These are phyloP conservation scores for Lophochroa leadbeateri DNA, from an alignment of 2,113 vertebrate genomes.

Conservation along the genomic window DNA sequence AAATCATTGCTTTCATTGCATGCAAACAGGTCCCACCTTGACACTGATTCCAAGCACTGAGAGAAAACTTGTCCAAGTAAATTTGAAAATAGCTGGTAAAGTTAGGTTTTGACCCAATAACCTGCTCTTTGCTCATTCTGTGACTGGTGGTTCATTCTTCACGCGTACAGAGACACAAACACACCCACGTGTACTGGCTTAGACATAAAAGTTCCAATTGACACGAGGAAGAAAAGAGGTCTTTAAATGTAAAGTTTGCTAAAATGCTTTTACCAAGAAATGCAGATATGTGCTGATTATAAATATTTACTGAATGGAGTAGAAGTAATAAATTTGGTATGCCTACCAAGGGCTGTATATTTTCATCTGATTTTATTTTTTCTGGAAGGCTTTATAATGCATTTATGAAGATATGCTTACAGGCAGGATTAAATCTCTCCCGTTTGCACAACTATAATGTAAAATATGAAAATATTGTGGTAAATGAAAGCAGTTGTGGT, in stretches of 20 bases:
- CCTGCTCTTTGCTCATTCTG: not conserved
- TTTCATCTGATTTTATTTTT: conserved; percentile 48
- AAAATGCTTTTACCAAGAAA: not conserved
- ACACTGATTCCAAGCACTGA: not conserved
- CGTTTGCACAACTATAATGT: not conserved
- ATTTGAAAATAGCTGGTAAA: not conserved
- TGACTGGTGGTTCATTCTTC: not conserved
- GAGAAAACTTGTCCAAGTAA: not conserved
- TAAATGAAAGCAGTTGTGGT: not conserved
- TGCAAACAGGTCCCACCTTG: not conserved
- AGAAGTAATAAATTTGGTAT: conserved; percentile 45
- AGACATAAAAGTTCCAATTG: not conserved
- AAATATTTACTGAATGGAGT: conserved; percentile 18
- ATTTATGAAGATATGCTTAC: conserved; percentile 15
- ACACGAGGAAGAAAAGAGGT: not conserved
- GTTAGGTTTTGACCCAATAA: not conserved
- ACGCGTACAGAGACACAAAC: not conserved
- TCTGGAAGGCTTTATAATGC: conserved; percentile 12
- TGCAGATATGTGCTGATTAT: not conserved
- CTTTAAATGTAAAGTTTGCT: not conserved
- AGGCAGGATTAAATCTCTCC: conserved; percentile 4
- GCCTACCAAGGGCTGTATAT: conserved; percentile 36
- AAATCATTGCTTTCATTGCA: not conserved
- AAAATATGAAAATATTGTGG: not conserved
- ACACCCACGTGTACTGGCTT: not conserved